A percentile compares a stretch with the other conserved stretches of the same genome.
phyloP scores from a whole-genome alignment of 2,888 invertebrate species.

The Chymomyza amoena region DNA sequence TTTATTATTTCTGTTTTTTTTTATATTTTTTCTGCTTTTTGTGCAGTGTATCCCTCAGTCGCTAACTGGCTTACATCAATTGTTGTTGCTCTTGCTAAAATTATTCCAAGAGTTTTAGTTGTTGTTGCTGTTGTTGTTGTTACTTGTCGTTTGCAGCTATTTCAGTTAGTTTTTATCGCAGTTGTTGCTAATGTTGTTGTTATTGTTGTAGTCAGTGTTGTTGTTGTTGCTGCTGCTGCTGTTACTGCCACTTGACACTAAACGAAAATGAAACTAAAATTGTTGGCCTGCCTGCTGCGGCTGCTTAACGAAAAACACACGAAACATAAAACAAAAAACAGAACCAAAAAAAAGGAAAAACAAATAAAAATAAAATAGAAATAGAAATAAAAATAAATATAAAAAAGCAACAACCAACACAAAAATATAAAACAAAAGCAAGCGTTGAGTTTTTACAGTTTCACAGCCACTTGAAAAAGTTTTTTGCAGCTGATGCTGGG shows the following conservation, averaged over 20 bases:
- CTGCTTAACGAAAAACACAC: background rate
- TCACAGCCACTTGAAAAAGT: slow-evolving; percentile 50
- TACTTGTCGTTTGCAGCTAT: slow-evolving; percentile 65
- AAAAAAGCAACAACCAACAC: background rate
- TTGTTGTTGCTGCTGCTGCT: slow-evolving; percentile 38
- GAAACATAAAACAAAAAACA: background rate
- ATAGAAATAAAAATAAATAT: background rate
- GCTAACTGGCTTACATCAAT: background rate
- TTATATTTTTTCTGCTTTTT: too few species aligned
- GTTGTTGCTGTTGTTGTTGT: background rate
- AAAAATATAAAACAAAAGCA: slow-evolving; percentile 15
- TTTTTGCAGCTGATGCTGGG: background rate
- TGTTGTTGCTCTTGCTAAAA: slow-evolving; percentile 28
- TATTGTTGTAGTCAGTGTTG: slow-evolving; percentile 14
- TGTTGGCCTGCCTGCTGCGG: slow-evolving; percentile 25
- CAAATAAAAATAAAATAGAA: background rate
- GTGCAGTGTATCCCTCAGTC: too few species aligned
- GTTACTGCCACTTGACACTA: slow-evolving; percentile 64
- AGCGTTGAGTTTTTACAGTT: slow-evolving; percentile 49
- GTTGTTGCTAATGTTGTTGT: slow-evolving; percentile 30
- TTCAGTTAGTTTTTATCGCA: slow-evolving; percentile 51
- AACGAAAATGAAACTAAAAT: slow-evolving; percentile 65
- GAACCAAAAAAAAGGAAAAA: background rate
- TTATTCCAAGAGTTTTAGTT: background rate
- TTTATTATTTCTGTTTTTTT: too few species aligned